Conservation (phyloP, 2,797 vertebrate genomes). For the Amniataba percoides region DNA sequence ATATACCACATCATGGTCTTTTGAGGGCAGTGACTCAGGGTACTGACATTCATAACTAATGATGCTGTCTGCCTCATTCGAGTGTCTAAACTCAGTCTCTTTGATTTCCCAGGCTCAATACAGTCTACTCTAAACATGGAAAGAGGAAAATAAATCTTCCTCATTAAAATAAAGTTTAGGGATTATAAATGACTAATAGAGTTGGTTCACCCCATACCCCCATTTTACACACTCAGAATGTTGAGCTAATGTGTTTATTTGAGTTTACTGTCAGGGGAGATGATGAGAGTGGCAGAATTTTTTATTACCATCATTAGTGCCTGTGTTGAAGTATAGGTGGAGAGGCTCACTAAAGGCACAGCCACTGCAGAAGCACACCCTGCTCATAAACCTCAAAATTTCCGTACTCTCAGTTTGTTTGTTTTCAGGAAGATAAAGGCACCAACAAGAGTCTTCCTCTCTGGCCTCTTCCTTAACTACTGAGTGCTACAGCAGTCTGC, state of each 20-base stretch:
- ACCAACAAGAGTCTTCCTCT: neutral
- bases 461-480: neutral
- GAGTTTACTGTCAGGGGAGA: neutral
- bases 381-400: constrained; percentile 38
- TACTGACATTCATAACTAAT: neutral
- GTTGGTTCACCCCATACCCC: neutral
- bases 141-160: constrained; percentile 1
- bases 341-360: constrained; percentile 10
- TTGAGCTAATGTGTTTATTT: neutral
- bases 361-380: neutral
- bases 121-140: constrained; percentile 6
- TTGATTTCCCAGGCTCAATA: constrained; percentile 4
- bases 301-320: constrained; percentile 29
- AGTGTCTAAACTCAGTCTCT: neutral
- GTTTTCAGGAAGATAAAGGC: constrained; percentile 26
- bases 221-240: neutral
- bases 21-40: constrained; percentile 1
- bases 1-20: neutral
- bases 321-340: constrained; percentile 3
- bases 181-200: constrained; percentile 15
- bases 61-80: neutral
- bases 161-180: neutral
- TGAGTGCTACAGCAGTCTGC: neutral
- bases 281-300: constrained; percentile 26
- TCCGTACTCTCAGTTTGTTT: constrained; percentile 21